Conservation (phyloP, 2,888 invertebrate genomes). For the Cremastinae sp. region DNA sequence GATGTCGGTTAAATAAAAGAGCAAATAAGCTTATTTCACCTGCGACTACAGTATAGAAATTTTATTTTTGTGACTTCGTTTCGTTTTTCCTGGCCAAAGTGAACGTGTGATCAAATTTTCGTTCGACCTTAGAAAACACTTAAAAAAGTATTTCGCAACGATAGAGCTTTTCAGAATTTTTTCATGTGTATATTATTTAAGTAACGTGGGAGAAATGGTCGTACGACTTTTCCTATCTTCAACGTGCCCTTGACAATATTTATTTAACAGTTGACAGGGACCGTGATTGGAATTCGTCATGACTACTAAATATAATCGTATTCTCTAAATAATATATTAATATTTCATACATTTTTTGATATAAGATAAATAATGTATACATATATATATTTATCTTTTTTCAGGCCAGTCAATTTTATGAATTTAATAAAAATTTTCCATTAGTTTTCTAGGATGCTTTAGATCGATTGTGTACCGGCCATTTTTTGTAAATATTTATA, state of each 20-base stretch:
- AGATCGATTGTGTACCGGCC: constrained; percentile 41
- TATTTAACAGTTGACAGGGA: neutral
- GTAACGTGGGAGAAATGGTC: too few species aligned
- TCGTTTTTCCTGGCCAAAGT: too few species aligned
- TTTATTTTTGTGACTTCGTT: too few species aligned
- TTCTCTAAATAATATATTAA: constrained; percentile 65
- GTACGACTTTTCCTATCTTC: too few species aligned
- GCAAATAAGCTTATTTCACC: too few species aligned
- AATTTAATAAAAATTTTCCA: constrained; percentile 39
- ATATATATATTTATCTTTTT: constrained; percentile 32
- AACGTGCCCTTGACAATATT: neutral
- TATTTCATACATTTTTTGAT: constrained; percentile 53
- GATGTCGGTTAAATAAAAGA: too few species aligned
- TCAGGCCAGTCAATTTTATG: constrained; percentile 22
- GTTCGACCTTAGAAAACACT: too few species aligned
- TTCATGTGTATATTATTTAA: too few species aligned
- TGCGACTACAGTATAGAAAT: too few species aligned
- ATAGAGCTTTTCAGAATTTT: too few species aligned
- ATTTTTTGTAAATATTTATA: constrained; percentile 16
- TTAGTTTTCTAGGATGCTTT: constrained; percentile 28
- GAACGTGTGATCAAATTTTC: too few species aligned
- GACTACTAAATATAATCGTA: constrained; percentile 49
- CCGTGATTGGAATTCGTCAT: constrained; percentile 50
- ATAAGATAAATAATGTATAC: constrained; percentile 44
- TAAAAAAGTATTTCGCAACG: too few species aligned